phyloP scores from a whole-genome alignment of 2,888 invertebrate species.

The Rhamnusium bicolor region DNA sequence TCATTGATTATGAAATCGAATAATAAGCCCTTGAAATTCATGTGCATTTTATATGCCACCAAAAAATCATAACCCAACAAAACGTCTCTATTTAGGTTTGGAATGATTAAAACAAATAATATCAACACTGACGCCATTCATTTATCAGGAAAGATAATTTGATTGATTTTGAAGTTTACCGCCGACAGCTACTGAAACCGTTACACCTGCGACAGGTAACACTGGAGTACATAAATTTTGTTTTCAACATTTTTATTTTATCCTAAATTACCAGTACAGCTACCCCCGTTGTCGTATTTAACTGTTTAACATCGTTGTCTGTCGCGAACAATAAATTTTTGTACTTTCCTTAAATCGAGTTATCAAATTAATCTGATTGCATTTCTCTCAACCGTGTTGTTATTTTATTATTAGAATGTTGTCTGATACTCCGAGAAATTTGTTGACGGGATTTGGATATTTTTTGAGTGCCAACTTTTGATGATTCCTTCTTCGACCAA shows the following conservation, averaged over 20 bases:
- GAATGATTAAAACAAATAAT: background rate
- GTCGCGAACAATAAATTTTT: conserved; percentile 5
- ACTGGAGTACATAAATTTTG: background rate
- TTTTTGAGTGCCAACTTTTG: no score
- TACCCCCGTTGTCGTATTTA: background rate
- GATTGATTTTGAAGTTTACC: conserved; percentile 24
- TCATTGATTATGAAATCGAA: background rate
- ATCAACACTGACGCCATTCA: background rate
- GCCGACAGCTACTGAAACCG: conserved; percentile 23
- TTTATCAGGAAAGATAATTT: conserved; percentile 17
- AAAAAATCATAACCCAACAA: conserved; percentile 7
- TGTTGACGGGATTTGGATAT: no score
- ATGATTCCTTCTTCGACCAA: no score
- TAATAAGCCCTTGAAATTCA: background rate
- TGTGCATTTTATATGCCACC: background rate
- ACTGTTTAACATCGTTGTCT: background rate
- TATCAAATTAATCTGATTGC: conserved; percentile 22
- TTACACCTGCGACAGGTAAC: conserved; percentile 21
- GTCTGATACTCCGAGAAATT: no score
- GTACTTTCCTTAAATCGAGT: conserved; percentile 23
- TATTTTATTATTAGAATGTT: background rate
- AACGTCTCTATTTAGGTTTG: background rate
- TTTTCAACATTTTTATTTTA: background rate
- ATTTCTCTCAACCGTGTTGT: no score
- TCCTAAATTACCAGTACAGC: conserved; percentile 2